phyloP scores from a whole-genome alignment of 2,888 invertebrate genomes.

The Stictocephala bisonia region DNA sequence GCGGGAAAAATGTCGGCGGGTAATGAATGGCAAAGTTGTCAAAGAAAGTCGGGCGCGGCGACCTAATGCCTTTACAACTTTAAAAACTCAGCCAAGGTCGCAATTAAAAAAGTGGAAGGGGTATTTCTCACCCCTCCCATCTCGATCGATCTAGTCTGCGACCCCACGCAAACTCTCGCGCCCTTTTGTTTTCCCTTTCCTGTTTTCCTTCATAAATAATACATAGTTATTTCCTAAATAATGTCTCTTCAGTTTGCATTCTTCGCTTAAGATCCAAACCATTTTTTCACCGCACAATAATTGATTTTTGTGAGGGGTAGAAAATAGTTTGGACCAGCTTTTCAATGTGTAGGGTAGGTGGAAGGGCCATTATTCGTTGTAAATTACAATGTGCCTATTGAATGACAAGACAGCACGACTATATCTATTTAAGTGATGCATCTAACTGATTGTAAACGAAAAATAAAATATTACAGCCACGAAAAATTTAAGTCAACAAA shows the following conservation, averaged over 20 bases:
- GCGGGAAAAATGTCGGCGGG: constrained; percentile 22
- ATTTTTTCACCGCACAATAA: too few relatives aligned
- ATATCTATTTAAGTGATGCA: too few relatives aligned
- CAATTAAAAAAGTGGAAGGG: constrained; percentile 53
- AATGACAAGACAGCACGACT: too few relatives aligned
- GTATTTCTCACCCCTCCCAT: constrained; percentile 12
- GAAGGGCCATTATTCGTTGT: too few relatives aligned
- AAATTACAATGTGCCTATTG: too few relatives aligned
- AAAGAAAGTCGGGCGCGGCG: constrained; percentile 38
- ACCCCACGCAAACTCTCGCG: not conserved
- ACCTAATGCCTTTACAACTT: constrained; percentile 48
- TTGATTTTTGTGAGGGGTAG: too few relatives aligned
- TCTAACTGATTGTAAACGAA: too few relatives aligned
- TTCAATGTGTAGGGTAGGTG: too few relatives aligned
- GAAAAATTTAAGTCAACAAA: too few relatives aligned
- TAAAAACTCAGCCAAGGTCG: constrained; percentile 57
- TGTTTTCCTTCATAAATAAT: constrained; percentile 39
- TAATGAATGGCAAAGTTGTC: constrained; percentile 47
- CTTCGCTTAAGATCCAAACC: not conserved
- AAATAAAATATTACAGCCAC: too few relatives aligned
- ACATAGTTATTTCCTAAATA: constrained; percentile 32
- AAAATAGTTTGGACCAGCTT: too few relatives aligned
- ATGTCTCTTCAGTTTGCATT: constrained; percentile 29
- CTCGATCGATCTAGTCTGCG: constrained; percentile 6
- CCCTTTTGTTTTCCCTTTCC: constrained; percentile 36